Base-by-base conservation (phyloP, 2,113 vertebrate genomes). In the Phrynocephalus versicolor region DNA sequence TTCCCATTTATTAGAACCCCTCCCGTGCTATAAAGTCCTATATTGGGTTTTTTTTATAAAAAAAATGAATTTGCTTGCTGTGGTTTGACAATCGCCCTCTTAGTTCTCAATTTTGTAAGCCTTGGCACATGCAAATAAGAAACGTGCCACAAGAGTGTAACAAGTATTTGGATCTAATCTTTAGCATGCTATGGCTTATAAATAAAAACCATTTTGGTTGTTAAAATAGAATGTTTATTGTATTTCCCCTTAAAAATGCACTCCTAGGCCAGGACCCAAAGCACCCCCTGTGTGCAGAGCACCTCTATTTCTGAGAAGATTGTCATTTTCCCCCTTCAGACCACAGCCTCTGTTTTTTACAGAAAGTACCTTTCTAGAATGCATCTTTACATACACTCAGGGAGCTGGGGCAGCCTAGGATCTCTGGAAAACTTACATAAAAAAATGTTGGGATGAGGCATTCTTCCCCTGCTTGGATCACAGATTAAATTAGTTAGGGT, bases 121-220 rank as follows among this genome's bases (percentile, higher is more conserved):
- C 70, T 64, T 60, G 33, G 84, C 78, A 74, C 77, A 73, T 55
- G 57, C 19, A 74, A 73, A 72, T 73, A 39, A 80, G 77, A 85
- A 64, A 72, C 73, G 77, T 85, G 84, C 78, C 78, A 74, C n/a
- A 64, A 55, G n/a, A 81, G 71, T 86, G 78, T 86, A 86, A 72
- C 70, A 73, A 51, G 37, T 74, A 80, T 69, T 80, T 65, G 39
- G 78, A 65, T 74, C 69, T 73, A 74, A 81, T 86, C 15, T 85
- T 80, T 86, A 37, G 78, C 84, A 86, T 86, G 78, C 78, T 65
- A 37, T 65, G 77, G 41, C 79, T 86, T 86, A 74, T 81, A 58
- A 86, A 86, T 86, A 86, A 86, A 85, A 86, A 81, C 37, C 71
- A 64, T 74, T 81, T 80, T 81, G 84, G 84, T 86, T 81, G 39